A percentile compares a stretch with the other conserved stretches of the same genome.
These are phyloP conservation scores for Ceratitis capitata DNA, from an alignment of 1,140 invertebrate species.

Conservation along the genomic window DNA sequence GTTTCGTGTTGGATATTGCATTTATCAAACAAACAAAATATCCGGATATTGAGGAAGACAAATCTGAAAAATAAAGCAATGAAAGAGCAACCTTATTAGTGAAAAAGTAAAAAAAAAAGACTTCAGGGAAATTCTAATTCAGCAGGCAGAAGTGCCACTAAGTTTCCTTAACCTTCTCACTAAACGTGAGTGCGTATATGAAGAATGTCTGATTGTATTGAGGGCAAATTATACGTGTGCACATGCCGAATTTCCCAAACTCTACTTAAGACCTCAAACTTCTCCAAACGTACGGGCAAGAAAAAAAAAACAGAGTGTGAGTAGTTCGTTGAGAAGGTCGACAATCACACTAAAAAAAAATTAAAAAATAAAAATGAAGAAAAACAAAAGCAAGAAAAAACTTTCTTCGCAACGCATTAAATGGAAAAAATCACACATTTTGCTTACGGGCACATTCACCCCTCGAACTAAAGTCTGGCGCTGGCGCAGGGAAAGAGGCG, in stretches of 20 bases:
- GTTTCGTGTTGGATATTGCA: constrained; percentile 18
- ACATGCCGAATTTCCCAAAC: constrained; percentile 65
- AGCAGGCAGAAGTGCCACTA: constrained; percentile 2
- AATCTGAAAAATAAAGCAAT: background rate
- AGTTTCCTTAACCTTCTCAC: constrained; percentile 3
- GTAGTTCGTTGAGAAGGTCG: constrained; percentile 15
- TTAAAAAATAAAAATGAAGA: background rate
- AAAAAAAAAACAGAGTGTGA: too few species aligned
- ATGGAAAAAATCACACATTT: constrained; percentile 6
- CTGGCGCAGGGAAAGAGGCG: background rate
- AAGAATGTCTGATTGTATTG: background rate
- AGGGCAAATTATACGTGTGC: constrained; percentile 64
- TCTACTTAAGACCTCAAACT: constrained; percentile 55
- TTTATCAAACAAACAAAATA: background rate
- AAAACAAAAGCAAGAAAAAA: background rate
- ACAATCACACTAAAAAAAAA: background rate
- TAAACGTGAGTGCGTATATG: background rate
- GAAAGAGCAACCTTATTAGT: constrained; percentile 6
- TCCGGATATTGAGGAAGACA: background rate
- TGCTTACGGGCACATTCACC: constrained; percentile 23
- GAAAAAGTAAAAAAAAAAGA: background rate
- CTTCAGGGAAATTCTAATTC: background rate
- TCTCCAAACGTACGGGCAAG: background rate
- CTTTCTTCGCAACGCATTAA: background rate
- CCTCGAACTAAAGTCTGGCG: background rate